Percentiles rank a stretch among this genome's conserved stretches.
Evolutionary conservation across 2,113 vertebrate genomes (phyloP).

Genomic region (Rhabdomys dilectus): DNA sequence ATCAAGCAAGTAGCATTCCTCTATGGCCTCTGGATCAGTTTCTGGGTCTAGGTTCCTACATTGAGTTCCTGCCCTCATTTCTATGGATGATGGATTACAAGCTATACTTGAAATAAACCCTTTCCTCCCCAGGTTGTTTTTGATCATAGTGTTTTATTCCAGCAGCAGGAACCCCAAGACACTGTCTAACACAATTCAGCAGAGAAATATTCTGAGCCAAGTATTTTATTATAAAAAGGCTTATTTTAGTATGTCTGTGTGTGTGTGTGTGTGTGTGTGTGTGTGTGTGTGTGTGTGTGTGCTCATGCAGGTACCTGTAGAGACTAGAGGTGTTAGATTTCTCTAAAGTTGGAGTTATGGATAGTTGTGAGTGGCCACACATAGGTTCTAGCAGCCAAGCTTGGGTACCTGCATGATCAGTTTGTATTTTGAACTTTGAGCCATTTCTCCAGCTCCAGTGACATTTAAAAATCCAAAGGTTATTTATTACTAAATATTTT

Average conservation of each 20-base stretch:
- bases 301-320: not conserved
- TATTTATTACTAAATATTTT: not conserved
- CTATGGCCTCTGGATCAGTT: not conserved
- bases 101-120: not conserved
- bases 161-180: not conserved
- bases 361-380: not conserved
- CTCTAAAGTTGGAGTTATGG: not conserved
- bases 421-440: not conserved
- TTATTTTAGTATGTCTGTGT: not conserved
- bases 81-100: not conserved
- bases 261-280: not conserved
- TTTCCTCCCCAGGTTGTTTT: not conserved
- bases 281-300: not conserved
- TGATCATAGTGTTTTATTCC: not conserved
- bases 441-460: not conserved
- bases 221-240: not conserved
- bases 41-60: not conserved
- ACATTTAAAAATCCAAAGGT: not conserved
- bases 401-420: not conserved
- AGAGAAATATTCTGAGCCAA: not conserved
- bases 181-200: not conserved
- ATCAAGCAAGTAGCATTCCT: not conserved
- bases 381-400: not conserved
- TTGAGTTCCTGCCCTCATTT: not conserved
- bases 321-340: not conserved